Conservation (phyloP, 2,113 vertebrate genomes). For the Channa maculata region DNA sequence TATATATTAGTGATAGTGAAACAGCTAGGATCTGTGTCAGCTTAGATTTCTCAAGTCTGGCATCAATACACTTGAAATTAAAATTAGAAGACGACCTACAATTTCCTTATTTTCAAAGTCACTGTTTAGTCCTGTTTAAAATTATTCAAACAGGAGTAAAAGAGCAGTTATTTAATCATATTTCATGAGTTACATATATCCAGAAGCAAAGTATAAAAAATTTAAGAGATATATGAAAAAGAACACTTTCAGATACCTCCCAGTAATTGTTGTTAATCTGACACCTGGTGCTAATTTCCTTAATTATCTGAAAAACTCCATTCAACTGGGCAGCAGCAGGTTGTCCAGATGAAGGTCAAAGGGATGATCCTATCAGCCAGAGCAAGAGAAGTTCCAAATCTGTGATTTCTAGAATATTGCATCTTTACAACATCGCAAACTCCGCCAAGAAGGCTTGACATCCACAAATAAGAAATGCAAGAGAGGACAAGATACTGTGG, state of each 20-base stretch:
- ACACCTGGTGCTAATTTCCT: neutral
- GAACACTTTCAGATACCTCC: neutral
- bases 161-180: too few species aligned
- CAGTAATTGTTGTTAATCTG: neutral
- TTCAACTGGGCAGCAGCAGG: neutral
- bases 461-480: neutral
- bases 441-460: too few species aligned
- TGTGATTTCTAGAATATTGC: conserved; percentile 10
- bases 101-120: too few species aligned
- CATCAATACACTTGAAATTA: too few species aligned
- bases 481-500: neutral
- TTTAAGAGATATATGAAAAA: neutral
- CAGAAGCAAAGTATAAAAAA: neutral
- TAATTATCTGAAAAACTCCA: neutral
- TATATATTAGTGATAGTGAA: too few species aligned
- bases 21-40: too few species aligned
- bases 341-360: too few species aligned
- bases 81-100: too few species aligned
- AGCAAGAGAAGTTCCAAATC: conserved; percentile 8
- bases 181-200: too few species aligned
- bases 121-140: too few species aligned
- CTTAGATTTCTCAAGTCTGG: too few species aligned
- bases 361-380: neutral
- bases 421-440: neutral
- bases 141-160: too few species aligned